Conservation (phyloP, 2,797 vertebrate genomes). For the Sebastes umbrosus region DNA sequence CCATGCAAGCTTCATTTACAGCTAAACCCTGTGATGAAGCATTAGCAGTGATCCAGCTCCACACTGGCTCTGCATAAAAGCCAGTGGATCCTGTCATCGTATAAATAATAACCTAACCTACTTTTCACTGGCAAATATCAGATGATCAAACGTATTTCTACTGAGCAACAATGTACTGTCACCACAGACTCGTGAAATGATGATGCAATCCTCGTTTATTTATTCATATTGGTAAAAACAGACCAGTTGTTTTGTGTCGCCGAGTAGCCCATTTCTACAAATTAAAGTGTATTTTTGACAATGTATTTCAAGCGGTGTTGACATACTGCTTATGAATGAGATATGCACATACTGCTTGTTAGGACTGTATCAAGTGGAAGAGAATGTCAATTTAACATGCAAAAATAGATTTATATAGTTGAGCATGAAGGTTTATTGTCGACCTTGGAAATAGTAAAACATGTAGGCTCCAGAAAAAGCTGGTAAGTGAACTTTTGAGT, state of each 20-base stretch:
- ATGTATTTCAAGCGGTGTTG: slow-evolving; percentile 4
- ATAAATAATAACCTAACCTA: slow-evolving; percentile 49
- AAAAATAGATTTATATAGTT: neutral
- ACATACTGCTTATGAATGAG: neutral
- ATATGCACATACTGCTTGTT: neutral
- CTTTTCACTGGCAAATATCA: slow-evolving; percentile 35
- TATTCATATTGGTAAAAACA: slow-evolving; percentile 40
- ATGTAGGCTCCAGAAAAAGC: neutral
- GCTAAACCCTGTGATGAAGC: slow-evolving; percentile 38
- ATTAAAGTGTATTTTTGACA: slow-evolving; percentile 25
- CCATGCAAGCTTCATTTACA: slow-evolving; percentile 24
- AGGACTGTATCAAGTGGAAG: neutral
- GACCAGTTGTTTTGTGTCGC: neutral
- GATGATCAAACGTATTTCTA: slow-evolving; percentile 38
- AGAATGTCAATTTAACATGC: neutral
- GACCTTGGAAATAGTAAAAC: neutral
- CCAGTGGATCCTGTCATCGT: slow-evolving; percentile 10
- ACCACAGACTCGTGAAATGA: slow-evolving; percentile 28
- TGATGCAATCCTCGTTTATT: slow-evolving; percentile 38
- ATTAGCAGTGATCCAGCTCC: slow-evolving; percentile 37
- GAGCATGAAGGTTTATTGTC: neutral
- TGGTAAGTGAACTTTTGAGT: neutral
- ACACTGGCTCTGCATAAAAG: slow-evolving; percentile 32
- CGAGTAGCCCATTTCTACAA: slow-evolving; percentile 8
- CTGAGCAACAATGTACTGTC: slow-evolving; percentile 20